Evolutionary conservation across 2,797 vertebrate species (phyloP).

Genomic region (Choloepus didactylus): DNA sequence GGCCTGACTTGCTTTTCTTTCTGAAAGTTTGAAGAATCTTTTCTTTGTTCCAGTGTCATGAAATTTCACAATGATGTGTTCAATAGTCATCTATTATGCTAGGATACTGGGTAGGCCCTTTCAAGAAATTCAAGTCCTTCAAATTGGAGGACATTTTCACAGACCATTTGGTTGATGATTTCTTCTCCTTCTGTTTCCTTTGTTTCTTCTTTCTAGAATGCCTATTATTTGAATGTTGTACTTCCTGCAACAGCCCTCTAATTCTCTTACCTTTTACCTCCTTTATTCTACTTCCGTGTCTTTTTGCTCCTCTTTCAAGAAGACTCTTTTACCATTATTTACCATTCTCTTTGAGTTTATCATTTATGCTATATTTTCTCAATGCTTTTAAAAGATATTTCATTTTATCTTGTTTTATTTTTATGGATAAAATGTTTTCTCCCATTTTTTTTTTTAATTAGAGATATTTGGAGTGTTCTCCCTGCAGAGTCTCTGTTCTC

Average conservation of each 20-base stretch:
- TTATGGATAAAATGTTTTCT: neutral
- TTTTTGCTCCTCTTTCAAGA: conserved; percentile 17
- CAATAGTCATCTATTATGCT: neutral
- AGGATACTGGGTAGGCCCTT: neutral
- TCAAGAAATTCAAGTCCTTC: conserved; percentile 7
- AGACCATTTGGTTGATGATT: neutral
- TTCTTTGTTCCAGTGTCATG: neutral
- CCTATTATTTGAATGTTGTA: neutral
- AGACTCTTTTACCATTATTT: neutral
- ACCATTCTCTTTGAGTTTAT: neutral
- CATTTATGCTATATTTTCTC: neutral
- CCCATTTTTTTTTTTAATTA: neutral
- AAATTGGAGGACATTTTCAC: neutral
- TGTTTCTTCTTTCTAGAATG: conserved; percentile 1
- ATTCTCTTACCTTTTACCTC: neutral
- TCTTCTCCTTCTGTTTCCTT: neutral
- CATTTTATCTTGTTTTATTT: neutral
- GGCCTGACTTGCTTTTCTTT: neutral
- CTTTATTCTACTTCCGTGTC: neutral
- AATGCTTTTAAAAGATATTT: neutral
- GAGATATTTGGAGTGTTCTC: neutral
- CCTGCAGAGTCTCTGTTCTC: neutral
- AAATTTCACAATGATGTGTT: neutral
- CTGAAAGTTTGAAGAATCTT: neutral
- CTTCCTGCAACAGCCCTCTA: neutral